Evolutionary conservation across 2,113 vertebrate genomes (phyloP).

Genomic region (Triplophysa siluroides): DNA sequence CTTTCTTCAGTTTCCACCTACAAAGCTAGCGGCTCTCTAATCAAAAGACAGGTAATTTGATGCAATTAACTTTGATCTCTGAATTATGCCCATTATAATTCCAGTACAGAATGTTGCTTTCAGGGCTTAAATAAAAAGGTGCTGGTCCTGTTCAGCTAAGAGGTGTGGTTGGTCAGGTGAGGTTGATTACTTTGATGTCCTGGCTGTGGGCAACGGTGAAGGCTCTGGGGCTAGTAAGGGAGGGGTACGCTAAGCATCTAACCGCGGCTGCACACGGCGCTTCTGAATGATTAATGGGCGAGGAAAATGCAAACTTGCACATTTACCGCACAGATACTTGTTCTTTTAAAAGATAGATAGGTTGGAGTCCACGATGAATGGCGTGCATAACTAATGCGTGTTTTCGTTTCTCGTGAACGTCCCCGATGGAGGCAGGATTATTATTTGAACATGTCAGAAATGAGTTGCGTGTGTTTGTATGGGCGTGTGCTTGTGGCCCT

Average conservation of each 20-base stretch:
- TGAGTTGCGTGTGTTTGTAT: slow-evolving; percentile 36
- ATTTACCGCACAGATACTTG: slow-evolving; percentile 69
- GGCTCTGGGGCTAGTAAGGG: background rate
- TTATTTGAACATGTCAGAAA: slow-evolving; percentile 29
- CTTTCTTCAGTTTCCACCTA: background rate
- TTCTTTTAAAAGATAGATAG: slow-evolving; percentile 72
- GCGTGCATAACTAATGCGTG: slow-evolving; percentile 55
- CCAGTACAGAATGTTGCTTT: slow-evolving; percentile 37
- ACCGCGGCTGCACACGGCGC: background rate
- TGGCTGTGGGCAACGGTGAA: background rate
- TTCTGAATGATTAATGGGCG: slow-evolving; percentile 57
- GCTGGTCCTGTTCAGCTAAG: background rate
- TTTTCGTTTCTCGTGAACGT: slow-evolving; percentile 31
- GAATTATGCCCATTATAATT: slow-evolving; percentile 21
- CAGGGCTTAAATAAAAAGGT: slow-evolving; percentile 15
- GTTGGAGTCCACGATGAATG: slow-evolving; percentile 38
- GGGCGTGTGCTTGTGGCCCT: slow-evolving; percentile 17
- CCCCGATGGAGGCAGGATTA: background rate
- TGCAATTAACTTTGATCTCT: slow-evolving; percentile 25
- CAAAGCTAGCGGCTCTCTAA: slow-evolving; percentile 5
- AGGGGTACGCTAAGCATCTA: slow-evolving; percentile 19
- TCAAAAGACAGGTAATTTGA: slow-evolving; percentile 18
- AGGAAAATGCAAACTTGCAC: slow-evolving; percentile 71
- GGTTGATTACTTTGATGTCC: slow-evolving; percentile 19
- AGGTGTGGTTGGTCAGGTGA: slow-evolving; percentile 31